Conservation (phyloP, 1,140 invertebrate genomes). For the Aporrectodea caliginosa region DNA sequence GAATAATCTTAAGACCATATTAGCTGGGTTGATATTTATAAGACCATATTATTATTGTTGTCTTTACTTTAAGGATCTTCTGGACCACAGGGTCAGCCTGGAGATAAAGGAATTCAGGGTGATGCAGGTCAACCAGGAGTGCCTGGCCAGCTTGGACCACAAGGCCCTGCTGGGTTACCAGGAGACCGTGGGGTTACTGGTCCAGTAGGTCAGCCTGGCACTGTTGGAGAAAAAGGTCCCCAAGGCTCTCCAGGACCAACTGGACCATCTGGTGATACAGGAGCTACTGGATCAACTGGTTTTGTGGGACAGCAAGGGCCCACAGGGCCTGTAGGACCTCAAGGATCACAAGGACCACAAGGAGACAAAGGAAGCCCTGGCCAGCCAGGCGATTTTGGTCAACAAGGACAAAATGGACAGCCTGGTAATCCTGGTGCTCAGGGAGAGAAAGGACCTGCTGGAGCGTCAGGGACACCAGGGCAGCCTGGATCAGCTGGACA, state of each 20-base stretch:
- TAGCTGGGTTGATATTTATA: not conserved
- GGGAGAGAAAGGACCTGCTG: not conserved
- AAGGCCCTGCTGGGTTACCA: not conserved
- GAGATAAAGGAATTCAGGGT: conserved; percentile 15
- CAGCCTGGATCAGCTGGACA: not conserved
- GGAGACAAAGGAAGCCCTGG: conserved; percentile 19
- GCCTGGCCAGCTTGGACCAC: conserved; percentile 5
- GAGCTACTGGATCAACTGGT: conserved; percentile 17
- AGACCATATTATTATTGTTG: not conserved
- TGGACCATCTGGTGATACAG: conserved; percentile 11
- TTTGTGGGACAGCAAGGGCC: conserved; percentile 8
- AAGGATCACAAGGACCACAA: conserved; percentile 22
- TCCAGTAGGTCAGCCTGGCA: conserved; percentile 6
- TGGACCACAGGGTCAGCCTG: not conserved
- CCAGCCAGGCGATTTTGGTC: conserved; percentile 19
- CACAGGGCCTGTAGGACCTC: not conserved
- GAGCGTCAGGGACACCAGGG: not conserved
- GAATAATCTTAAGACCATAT: too few species aligned
- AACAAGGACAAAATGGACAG: conserved; percentile 17
- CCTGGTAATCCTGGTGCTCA: not conserved
- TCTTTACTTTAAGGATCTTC: not conserved
- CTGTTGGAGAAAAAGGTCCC: conserved; percentile 1
- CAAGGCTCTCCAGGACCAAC: conserved; percentile 9
- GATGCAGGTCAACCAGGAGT: conserved; percentile 15
- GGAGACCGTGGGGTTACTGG: conserved; percentile 12